Conservation (phyloP, 1,140 invertebrate species). For the Brachionus manjavacas region DNA sequence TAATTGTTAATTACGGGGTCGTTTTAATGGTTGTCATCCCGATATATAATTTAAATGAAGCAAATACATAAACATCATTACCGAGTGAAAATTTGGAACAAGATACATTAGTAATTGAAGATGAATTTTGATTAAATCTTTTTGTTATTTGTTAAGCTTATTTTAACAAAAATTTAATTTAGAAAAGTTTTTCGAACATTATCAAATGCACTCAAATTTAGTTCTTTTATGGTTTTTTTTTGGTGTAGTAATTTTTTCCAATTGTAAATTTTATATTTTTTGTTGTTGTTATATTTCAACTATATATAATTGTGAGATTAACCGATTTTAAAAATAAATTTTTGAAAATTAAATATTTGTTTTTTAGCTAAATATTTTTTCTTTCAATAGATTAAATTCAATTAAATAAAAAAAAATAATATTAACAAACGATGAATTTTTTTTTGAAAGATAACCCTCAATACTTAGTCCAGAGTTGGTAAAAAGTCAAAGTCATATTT, state of each 20-base stretch:
- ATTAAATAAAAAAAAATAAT: background rate
- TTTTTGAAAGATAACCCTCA: no score
- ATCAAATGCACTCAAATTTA: background rate
- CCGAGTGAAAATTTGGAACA: background rate
- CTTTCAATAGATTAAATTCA: no score
- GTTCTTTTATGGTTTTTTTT: background rate
- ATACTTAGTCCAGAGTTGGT: no score
- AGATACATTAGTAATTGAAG: background rate
- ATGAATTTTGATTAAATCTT: background rate
- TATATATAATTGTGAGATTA: background rate
- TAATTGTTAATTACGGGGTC: background rate
- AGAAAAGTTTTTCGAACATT: background rate
- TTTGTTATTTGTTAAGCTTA: background rate
- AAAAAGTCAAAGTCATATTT: no score
- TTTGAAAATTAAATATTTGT: background rate
- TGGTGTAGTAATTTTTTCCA: background rate
- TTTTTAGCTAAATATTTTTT: background rate
- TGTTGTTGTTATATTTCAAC: background rate
- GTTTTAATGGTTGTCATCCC: background rate
- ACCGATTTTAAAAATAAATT: background rate
- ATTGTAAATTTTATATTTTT: background rate
- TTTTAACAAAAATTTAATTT: background rate
- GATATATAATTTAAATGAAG: background rate
- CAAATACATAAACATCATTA: background rate
- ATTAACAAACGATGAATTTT: background rate